Conservation (phyloP, 2,888 invertebrate genomes). For the Sphaerophoria taeniata region DNA sequence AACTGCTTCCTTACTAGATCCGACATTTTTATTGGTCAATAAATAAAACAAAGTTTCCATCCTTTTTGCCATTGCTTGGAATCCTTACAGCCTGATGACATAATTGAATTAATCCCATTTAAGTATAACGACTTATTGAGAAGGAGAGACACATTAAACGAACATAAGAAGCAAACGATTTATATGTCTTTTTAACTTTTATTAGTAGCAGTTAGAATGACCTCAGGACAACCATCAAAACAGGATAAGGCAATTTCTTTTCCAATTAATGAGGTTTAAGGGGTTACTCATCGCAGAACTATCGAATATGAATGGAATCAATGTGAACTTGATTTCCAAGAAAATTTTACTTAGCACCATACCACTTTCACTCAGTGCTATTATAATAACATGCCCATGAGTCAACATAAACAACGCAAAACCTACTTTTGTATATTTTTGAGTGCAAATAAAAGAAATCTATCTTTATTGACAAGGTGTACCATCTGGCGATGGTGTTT, state of each 20-base stretch:
- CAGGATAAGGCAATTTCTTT: neutral
- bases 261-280: neutral
- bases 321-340: too few species aligned
- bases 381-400: slow-evolving; percentile 13
- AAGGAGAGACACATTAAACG: slow-evolving; percentile 24
- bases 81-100: slow-evolving; percentile 53
- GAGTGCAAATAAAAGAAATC: slow-evolving; percentile 33
- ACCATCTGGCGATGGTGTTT: slow-evolving; percentile 51
- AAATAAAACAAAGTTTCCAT: slow-evolving; percentile 48
- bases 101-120: slow-evolving; percentile 69
- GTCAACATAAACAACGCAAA: slow-evolving; percentile 11
- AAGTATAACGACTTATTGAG: slow-evolving; percentile 50
- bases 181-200: slow-evolving; percentile 61
- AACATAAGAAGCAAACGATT: slow-evolving; percentile 51
- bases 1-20: slow-evolving; percentile 40
- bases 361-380: neutral
- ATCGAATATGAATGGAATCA: too few species aligned
- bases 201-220: slow-evolving; percentile 39
- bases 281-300: too few species aligned
- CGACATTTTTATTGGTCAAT: slow-evolving; percentile 65
- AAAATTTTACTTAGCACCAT: too few species aligned
- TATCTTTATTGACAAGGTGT: slow-evolving; percentile 52
- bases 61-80: neutral
- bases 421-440: slow-evolving; percentile 23
- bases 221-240: neutral